Evolutionary conservation across 2,113 vertebrate species (phyloP), one percentile per base, ranked within the genome.

Genomic region (Oplegnathus fasciatus): DNA sequence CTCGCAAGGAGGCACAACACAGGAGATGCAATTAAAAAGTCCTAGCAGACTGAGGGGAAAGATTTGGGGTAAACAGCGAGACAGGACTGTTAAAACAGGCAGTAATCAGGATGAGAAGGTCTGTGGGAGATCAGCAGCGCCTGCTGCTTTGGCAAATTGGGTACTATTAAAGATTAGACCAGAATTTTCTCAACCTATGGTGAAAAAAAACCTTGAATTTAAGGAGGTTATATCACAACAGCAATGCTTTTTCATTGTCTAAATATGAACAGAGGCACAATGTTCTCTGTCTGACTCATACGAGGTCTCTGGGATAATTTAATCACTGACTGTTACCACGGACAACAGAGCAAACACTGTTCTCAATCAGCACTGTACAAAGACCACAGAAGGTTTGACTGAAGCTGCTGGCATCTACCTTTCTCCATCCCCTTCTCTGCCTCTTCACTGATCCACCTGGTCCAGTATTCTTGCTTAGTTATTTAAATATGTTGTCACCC

Each of bases 291-390:
- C 37, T 86, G 87, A 91, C 82, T 88, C 86, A 85, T 42, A 42
- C 11, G 1, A 28, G 13, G n/a, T 60, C 80, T 74, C 22, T 1
- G 50, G 62, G 81, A 78, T 77, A 70, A 60, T 75, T 55, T 65
- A 81, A 82, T 20, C 37, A n/a, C 46, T 1, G 57, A 55, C 86
- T 64, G 92, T 93, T 92, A 58, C 92, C 74, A 89, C 40, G 82
- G 82, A 74, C 78, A 78, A 90, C 92, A 22, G 67, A 83, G 79
- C 75, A 85, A 85, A 88, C 75, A 91, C 52, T 67, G 42, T 50
- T 40, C 40, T 82, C 54, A 48, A 65, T 67, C 60, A 76, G 71
- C 71, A 28, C 69, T 30, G 34, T 9, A 70, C 50, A 78, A 34
- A 84, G 73, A 70, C 69, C 48, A 54, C 80, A 57, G 80, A 26